phyloP scores from a whole-genome alignment of 1,140 invertebrate species.

The Cotesia chilonis region DNA sequence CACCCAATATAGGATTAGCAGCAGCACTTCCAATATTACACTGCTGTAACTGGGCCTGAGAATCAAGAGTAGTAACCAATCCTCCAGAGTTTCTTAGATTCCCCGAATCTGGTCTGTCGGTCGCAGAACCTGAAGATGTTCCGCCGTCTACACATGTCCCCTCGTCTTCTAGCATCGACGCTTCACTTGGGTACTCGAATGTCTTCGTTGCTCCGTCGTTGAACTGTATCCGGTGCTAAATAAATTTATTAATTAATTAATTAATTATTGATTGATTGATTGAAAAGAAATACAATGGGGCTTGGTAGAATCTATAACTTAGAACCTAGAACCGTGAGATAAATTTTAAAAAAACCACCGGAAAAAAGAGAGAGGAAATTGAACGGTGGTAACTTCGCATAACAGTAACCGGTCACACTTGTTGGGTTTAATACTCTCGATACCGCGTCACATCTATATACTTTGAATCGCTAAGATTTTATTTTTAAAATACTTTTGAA shows the following conservation, averaged over 20 bases:
- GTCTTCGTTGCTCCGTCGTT: constrained; percentile 82
- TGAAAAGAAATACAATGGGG: background rate
- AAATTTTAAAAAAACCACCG: constrained; percentile 10
- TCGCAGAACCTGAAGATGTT: constrained; percentile 48
- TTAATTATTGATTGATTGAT: background rate
- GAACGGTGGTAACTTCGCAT: constrained; percentile 57
- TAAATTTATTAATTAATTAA: background rate
- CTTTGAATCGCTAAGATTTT: constrained; percentile 18
- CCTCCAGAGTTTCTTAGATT: constrained; percentile 6
- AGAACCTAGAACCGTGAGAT: too few relatives aligned
- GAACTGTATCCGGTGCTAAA: constrained; percentile 84
- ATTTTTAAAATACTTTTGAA: background rate
- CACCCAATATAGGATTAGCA: constrained; percentile 55
- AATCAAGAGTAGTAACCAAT: too few relatives aligned
- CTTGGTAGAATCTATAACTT: constrained; percentile 2
- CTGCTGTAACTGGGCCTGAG: too few relatives aligned
- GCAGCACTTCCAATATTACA: constrained; percentile 46
- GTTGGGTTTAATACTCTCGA: constrained; percentile 56
- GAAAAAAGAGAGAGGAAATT: constrained; percentile 49
- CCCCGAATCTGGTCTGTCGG: constrained; percentile 46
- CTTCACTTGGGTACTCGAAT: constrained; percentile 88
- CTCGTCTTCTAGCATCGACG: constrained; percentile 76
- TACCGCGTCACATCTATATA: constrained; percentile 43
- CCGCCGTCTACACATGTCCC: constrained; percentile 53
- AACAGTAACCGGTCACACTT: constrained; percentile 66